Base-by-base conservation (phyloP, 2,113 vertebrate genomes). In the Melanotaenia duboulayi region DNA sequence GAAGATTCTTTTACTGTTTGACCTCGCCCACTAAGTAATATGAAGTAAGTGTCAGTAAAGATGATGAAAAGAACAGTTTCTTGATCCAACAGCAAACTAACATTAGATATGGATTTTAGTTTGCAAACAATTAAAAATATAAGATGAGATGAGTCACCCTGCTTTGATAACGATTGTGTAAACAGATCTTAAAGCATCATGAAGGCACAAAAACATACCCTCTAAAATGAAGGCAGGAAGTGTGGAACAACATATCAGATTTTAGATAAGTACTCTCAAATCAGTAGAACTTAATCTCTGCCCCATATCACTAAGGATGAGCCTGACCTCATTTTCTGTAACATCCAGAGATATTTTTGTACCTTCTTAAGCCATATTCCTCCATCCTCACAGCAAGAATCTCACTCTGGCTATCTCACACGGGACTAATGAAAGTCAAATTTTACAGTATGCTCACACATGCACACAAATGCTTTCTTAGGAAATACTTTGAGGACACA, bases 281-380 rank as follows among this genome's bases (percentile, higher is more conserved):
- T 84, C 80, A 69, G 80, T 71, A 59, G 32, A 74, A 65, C 64
- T 74, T 74, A 75, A 82, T 81, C 71, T 84, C 58, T 57, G 65
- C 52, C 71, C 76, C 78, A 51, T 71, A 75, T 82, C 80, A 60
- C 81, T 56, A 71, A 68, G 67, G 78, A 77, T 76, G 71, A 81
- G 77, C 46, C 54, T 88, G 78, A 89, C 80, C 80, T 85, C 51
- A 24, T 86, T 88, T 85, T 84, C 70, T 66, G 74, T 85, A 65
- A 69, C 66, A 83, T 71, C 63, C 67, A 56, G 74, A 78, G 66
- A 83, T 78, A 83, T 83, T 81, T 86, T 72, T 83, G 66, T 74
- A 84, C 63, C 74, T 79, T 87, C 76, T 89, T 84, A 83, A 89
- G 76, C 83, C 65, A 78, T 35, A 76, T 78, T 49, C 65, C 86